A percentile compares a stretch with the other conserved stretches of the same genome.
Evolutionary conservation across 1,140 invertebrate genomes (phyloP).

Genomic region (Mercenaria mercenaria): DNA sequence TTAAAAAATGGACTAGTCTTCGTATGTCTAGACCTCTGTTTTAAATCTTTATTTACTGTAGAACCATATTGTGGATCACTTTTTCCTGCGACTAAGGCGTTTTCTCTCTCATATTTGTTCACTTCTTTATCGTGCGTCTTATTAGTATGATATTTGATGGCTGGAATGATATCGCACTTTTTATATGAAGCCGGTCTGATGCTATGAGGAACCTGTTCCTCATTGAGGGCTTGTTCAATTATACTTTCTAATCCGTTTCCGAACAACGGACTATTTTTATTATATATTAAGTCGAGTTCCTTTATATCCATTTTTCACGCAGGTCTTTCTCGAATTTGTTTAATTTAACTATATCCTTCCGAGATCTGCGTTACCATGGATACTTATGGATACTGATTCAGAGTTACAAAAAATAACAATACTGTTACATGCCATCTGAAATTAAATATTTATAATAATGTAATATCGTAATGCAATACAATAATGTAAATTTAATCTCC

Average conservation of each 20-base stretch:
- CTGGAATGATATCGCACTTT: too few species aligned
- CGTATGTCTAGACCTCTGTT: too few species aligned
- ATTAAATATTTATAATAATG: neutral
- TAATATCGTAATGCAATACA: too few species aligned
- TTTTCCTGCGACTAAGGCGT: neutral
- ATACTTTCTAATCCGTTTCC: neutral
- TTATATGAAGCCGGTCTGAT: neutral
- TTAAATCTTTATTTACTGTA: too few species aligned
- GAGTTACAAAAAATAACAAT: too few species aligned
- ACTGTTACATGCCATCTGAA: too few species aligned
- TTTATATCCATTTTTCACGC: neutral
- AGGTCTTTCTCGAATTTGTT: neutral
- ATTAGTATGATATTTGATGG: neutral
- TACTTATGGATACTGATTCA: too few species aligned
- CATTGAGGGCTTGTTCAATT: neutral
- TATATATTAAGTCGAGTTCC: neutral
- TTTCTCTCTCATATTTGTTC: neutral
- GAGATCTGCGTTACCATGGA: too few species aligned
- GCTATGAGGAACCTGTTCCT: neutral
- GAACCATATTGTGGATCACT: neutral
- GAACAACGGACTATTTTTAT: neutral
- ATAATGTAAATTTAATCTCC: too few species aligned
- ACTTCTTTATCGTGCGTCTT: neutral
- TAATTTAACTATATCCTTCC: too few species aligned
- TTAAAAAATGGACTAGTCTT: too few species aligned